These are phyloP conservation scores for Euglossa dilemma DNA, from an alignment of 1,140 invertebrate species.

Conservation along the genomic window DNA sequence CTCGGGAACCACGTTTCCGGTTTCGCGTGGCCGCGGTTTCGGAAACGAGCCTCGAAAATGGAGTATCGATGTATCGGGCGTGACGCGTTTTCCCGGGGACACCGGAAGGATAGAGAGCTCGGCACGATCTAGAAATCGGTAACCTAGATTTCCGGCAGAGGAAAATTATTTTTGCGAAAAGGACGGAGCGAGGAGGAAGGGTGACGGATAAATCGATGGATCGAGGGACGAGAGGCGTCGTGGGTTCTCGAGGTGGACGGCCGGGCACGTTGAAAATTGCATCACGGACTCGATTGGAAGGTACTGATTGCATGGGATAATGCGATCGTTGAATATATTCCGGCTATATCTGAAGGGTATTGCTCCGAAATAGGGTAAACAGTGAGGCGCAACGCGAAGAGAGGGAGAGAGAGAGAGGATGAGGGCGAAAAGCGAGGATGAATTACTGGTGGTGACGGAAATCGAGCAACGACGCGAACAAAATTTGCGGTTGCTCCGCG, in stretches of 20 bases:
- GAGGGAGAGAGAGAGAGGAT: no score
- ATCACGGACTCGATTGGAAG: slow-evolving; percentile 38
- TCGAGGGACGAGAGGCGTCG: neutral
- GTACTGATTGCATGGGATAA: slow-evolving; percentile 21
- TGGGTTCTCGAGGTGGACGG: neutral
- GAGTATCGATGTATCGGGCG: no score
- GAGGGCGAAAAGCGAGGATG: neutral
- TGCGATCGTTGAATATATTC: slow-evolving; percentile 28
- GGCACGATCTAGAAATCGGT: neutral
- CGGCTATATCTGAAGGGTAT: neutral
- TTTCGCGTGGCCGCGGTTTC: no score
- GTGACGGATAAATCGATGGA: slow-evolving; percentile 28
- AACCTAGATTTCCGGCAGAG: slow-evolving; percentile 15
- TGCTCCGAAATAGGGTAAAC: slow-evolving; percentile 3
- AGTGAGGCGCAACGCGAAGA: slow-evolving; percentile 14
- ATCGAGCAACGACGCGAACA: neutral
- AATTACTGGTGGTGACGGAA: neutral
- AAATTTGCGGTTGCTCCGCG: neutral
- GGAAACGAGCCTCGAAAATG: no score
- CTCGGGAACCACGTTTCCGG: neutral
- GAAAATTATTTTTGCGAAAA: slow-evolving; percentile 46
- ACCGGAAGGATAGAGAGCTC: no score
- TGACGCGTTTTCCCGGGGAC: no score
- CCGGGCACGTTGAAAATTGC: slow-evolving; percentile 48
- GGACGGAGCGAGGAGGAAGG: neutral